These are phyloP conservation scores for Orchesella cincta DNA, from an alignment of 1,140 invertebrate genomes.

Conservation along the genomic window DNA sequence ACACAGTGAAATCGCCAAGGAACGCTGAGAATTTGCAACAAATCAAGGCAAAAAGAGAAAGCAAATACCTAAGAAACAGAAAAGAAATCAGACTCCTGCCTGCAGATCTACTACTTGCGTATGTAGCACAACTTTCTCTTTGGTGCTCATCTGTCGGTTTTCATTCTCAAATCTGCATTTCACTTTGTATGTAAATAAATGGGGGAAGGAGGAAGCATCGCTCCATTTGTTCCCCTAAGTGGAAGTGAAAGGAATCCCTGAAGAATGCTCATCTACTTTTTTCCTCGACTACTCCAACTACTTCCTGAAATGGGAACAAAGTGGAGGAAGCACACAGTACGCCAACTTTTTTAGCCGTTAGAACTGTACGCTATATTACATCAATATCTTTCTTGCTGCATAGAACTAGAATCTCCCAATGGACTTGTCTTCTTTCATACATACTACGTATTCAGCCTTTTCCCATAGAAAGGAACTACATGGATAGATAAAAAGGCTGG, in stretches of 20 bases:
- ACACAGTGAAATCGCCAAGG: too few species aligned
- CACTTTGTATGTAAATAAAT: background rate
- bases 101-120: too few species aligned
- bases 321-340: background rate
- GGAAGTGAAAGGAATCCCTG: constrained; percentile 14
- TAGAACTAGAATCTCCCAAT: background rate
- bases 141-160: background rate
- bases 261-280: constrained; percentile 18
- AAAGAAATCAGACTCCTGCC: too few species aligned
- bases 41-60: too few species aligned
- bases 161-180: background rate
- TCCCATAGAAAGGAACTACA: background rate
- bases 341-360: too few species aligned
- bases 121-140: too few species aligned
- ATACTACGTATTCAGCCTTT: background rate
- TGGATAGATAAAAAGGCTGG: too few species aligned
- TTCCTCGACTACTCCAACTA: background rate
- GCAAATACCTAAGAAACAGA: too few species aligned
- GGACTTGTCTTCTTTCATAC: constrained; percentile 11
- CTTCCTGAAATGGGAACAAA: background rate
- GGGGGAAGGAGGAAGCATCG: background rate
- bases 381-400: background rate
- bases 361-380: background rate
- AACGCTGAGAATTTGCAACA: too few species aligned
- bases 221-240: background rate